Conservation (phyloP, 2,888 invertebrate genomes). For the Nomada fucata region DNA sequence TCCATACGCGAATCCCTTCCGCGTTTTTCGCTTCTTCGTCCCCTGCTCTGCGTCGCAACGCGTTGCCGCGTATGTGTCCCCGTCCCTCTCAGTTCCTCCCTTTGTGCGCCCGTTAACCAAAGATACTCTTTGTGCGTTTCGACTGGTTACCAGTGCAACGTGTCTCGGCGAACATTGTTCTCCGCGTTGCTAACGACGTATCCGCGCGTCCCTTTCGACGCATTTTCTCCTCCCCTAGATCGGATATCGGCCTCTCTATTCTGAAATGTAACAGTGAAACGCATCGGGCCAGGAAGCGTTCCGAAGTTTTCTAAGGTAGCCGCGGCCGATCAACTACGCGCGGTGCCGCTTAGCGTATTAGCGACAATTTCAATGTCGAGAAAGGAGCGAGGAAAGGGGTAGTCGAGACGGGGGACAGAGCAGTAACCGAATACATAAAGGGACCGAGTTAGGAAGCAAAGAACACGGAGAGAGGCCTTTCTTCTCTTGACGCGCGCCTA, state of each 20-base stretch:
- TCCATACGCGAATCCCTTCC: neutral
- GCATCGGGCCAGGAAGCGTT: neutral
- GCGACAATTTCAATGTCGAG: neutral
- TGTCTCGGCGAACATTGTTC: slow-evolving; percentile 20
- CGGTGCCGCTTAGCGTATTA: slow-evolving; percentile 10
- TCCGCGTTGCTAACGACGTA: slow-evolving; percentile 3
- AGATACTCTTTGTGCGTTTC: slow-evolving; percentile 23
- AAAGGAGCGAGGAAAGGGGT: neutral
- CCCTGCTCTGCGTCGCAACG: neutral
- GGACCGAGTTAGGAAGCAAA: slow-evolving; percentile 25
- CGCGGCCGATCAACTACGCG: too few relatives aligned
- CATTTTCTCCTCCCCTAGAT: neutral
- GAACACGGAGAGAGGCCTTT: slow-evolving; percentile 42
- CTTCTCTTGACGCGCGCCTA: slow-evolving; percentile 62
- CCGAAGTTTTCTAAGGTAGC: neutral
- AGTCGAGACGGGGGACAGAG: neutral
- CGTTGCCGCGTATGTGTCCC: neutral
- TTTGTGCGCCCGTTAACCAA: slow-evolving; percentile 20
- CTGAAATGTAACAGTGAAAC: neutral
- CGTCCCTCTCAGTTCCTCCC: neutral
- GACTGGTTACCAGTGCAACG: slow-evolving; percentile 21
- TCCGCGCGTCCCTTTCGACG: neutral
- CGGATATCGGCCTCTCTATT: neutral
- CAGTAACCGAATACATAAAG: neutral
- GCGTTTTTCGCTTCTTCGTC: slow-evolving; percentile 5